Evolutionary conservation across 2,797 vertebrate species (phyloP), one percentile per base, ranked within the genome.

Genomic region (Leptoclinus maculatus): DNA sequence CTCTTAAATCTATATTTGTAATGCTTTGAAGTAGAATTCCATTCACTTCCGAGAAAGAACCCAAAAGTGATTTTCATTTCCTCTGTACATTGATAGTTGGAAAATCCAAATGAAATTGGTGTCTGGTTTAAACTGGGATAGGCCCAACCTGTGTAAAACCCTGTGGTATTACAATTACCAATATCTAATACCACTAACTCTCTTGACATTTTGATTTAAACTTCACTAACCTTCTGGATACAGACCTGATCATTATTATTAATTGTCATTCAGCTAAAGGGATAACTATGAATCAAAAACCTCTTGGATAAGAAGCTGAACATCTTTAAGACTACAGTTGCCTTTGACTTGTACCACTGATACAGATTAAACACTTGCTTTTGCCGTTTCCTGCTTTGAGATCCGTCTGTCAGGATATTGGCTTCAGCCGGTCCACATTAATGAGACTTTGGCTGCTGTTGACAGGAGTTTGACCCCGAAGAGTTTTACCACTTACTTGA

Each of bases 401-500:
- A 38, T 76, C 49, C 60, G 32, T 56, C 16, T 36, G 25, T 7
- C 4, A 66, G 47, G 45, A 59, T 41, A 13, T 45, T 34, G 7
- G 5, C 36, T 16, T 76, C 53, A 71, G n/a, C 38, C 34, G n/a
- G 27, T 76, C 34, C 51, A 62, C 69, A 38, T 70, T 80, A 58
- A 89, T 81, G 27, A 73, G 36, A 59, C 16, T 57, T 57, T 62
- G 39, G 1, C 51, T 82, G 47, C 19, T 77, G 17, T 87, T 87
- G 27, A 36, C 87, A 99, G 98, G 98, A 99, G 79, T 99, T 99
- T 57, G 97, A 99, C 85, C 98, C 98, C 0, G 98, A 99, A 67
- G 98, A 98, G 86, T 99, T 99, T 79, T 99, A 99, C 83, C 98
- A 99, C 77, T 91, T 99, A 53, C 92, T 99, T 25, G 98, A 99